Percentiles rank a stretch among this genome's conserved stretches.
Conservation (phyloP, 2,797 vertebrate genomes). For the Pygocentrus nattereri region DNA sequence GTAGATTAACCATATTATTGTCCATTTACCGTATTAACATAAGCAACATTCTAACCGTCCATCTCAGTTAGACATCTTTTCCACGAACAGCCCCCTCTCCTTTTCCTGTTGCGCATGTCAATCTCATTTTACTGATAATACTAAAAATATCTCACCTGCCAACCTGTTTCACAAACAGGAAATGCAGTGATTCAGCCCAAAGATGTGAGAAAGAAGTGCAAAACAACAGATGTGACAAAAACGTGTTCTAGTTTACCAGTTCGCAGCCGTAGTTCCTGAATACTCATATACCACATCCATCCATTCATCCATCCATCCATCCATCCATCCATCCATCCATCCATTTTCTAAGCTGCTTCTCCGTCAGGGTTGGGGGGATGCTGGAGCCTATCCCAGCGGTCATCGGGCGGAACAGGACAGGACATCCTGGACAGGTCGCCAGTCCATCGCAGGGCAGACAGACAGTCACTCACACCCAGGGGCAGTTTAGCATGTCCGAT, state of each 20-base stretch:
- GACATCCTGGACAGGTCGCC: no score
- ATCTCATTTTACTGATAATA: background rate
- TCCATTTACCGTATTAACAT: background rate
- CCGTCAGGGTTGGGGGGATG: no score
- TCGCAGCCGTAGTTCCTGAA: background rate
- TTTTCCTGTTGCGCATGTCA: background rate
- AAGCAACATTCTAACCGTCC: background rate
- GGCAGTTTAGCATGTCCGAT: no score
- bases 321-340: no score
- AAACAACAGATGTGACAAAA: background rate
- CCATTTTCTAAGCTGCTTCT: no score
- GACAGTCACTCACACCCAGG: no score
- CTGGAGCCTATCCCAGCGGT: no score
- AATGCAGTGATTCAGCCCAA: background rate
- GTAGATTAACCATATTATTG: no score
- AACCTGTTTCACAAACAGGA: slow-evolving; percentile 4
- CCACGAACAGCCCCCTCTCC: background rate
- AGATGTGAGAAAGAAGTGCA: background rate
- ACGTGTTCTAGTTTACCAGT: background rate
- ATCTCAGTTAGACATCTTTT: background rate
- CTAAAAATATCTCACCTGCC: background rate
- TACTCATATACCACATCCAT: background rate
- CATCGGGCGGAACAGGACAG: no score
- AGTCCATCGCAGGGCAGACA: no score
- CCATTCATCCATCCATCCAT: no score